phyloP scores from a whole-genome alignment of 2,797 vertebrate species.

The Anguilla anguilla region DNA sequence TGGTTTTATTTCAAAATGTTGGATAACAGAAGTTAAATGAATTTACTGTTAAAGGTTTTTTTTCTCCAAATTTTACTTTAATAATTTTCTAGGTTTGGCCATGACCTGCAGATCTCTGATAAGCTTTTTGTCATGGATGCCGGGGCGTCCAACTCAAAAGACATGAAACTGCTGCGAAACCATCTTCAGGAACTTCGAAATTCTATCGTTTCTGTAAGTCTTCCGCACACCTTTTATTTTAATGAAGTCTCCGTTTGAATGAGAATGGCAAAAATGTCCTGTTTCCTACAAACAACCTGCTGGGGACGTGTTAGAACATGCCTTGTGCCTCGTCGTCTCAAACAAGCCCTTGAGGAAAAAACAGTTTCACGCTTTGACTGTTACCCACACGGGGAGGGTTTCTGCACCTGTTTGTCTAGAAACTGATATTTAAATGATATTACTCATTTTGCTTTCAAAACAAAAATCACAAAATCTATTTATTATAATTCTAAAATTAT shows the following conservation, averaged over 20 bases:
- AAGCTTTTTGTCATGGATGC: conserved; percentile 92
- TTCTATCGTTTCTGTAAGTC: conserved; percentile 86
- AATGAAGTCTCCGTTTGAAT: not conserved
- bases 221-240: not conserved
- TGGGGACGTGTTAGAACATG: not conserved
- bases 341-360: not conserved
- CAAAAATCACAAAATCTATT: not conserved
- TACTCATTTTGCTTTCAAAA: not conserved
- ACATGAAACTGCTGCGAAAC: conserved; percentile 89
- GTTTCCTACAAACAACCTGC: not conserved
- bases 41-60: not conserved
- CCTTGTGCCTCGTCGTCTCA: not conserved
- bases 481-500: not conserved
- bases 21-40: not conserved
- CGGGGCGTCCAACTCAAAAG: conserved; percentile 92
- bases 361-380: not conserved
- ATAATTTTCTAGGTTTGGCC: conserved; percentile 82
- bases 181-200: conserved; percentile 89
- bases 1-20: conserved; percentile 11
- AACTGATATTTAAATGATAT: not conserved
- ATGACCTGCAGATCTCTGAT: conserved; percentile 89
- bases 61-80: not conserved
- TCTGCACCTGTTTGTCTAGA: not conserved
- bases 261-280: not conserved
- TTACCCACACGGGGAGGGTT: not conserved